Conservation (phyloP, 2,888 invertebrate species). For the Archips crataeganus region DNA sequence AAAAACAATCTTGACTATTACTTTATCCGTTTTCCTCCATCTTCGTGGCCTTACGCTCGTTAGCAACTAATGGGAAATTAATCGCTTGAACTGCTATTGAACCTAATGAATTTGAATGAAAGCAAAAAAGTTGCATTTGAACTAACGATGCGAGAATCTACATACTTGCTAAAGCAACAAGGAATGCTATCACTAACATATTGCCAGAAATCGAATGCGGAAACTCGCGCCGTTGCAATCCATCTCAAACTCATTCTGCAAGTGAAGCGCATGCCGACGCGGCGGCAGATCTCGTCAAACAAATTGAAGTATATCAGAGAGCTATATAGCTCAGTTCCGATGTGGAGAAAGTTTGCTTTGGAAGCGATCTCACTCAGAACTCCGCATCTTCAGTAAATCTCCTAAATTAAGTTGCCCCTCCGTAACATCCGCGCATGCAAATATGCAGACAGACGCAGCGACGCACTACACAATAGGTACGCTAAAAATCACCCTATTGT, state of each 20-base stretch:
- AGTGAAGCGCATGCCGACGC: conserved; percentile 20
- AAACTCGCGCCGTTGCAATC: conserved; percentile 23
- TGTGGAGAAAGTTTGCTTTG: conserved; percentile 28
- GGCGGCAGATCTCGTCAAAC: conserved; percentile 2
- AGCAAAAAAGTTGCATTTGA: background rate
- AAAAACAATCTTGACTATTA: background rate
- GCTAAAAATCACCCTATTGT: conserved; percentile 35
- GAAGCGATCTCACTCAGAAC: conserved; percentile 36
- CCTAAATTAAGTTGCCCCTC: conserved; percentile 46
- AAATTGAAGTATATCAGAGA: conserved; percentile 24
- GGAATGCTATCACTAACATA: conserved; percentile 21
- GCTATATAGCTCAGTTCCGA: conserved; percentile 21
- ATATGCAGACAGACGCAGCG: conserved; percentile 42
- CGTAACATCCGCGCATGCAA: conserved; percentile 44
- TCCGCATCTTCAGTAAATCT: conserved; percentile 44
- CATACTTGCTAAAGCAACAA: conserved; percentile 1
- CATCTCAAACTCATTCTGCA: conserved; percentile 33
- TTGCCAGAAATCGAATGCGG: conserved; percentile 34
- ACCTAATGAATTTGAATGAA: background rate
- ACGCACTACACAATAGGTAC: conserved; percentile 2
- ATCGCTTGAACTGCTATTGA: background rate
- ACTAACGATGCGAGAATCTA: background rate
- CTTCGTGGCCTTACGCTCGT: background rate
- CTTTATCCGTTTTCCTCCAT: background rate
- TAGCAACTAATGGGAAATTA: conserved; percentile 10